phyloP scores from a whole-genome alignment of 2,888 invertebrate genomes.

The Cotesia congregata region DNA sequence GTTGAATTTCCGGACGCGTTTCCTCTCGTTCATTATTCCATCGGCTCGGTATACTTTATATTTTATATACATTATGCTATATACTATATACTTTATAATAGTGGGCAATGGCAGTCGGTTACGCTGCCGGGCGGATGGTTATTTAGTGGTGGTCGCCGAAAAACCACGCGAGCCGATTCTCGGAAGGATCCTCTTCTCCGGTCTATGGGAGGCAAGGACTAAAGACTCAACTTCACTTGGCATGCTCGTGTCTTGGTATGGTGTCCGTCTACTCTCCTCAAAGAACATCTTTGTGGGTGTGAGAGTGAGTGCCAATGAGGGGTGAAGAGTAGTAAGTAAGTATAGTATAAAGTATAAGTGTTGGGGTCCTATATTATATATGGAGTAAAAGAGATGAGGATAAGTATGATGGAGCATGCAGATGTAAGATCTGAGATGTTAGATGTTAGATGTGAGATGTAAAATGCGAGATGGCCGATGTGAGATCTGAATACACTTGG shows the following conservation, averaged over 20 bases:
- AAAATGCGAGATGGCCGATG: too few species aligned
- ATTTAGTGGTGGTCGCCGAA: conserved; percentile 52
- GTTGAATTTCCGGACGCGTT: conserved; percentile 40
- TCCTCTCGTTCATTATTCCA: conserved; percentile 38
- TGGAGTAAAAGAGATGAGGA: neutral
- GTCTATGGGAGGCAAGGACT: conserved; percentile 43
- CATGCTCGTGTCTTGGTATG: too few species aligned
- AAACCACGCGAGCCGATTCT: conserved; percentile 63
- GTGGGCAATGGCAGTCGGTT: conserved; percentile 14
- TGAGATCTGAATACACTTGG: too few species aligned
- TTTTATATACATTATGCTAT: too few species aligned
- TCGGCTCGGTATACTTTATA: neutral
- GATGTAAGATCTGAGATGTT: neutral
- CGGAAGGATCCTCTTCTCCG: conserved; percentile 58
- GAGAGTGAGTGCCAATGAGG: neutral
- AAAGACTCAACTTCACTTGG: neutral
- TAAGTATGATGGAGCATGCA: neutral
- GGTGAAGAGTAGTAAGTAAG: too few species aligned
- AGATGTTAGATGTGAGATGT: too few species aligned
- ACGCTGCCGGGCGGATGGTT: conserved; percentile 8
- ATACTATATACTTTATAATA: neutral
- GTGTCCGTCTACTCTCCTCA: neutral
- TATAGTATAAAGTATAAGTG: too few species aligned
- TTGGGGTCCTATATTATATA: too few species aligned
- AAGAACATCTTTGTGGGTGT: neutral